These are phyloP conservation scores for Marmota monax DNA, from an alignment of 2,113 vertebrate genomes.

Conservation along the genomic window DNA sequence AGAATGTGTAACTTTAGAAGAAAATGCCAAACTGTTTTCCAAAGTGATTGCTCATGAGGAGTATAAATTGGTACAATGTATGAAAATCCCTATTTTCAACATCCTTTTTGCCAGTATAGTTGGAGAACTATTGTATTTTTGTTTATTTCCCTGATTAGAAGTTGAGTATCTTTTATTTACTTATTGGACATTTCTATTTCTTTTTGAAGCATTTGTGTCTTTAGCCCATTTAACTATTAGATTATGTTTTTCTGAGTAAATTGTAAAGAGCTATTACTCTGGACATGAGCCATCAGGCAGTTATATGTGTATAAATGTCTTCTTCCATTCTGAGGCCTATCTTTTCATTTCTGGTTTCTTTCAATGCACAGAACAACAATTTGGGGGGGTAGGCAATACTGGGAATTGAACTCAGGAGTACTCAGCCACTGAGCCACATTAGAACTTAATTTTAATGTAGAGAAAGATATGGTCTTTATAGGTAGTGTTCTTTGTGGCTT, in stretches of 20 bases:
- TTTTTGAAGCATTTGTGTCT: background rate
- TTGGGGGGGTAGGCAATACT: background rate
- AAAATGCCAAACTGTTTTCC: background rate
- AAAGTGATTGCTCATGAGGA: background rate
- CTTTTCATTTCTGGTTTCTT: slow-evolving; percentile 16
- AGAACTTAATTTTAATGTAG: background rate
- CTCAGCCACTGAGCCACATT: too few relatives aligned
- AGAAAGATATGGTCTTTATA: background rate
- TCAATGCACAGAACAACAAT: background rate
- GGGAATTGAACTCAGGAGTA: too few relatives aligned
- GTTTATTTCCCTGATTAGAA: background rate
- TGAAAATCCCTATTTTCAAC: background rate
- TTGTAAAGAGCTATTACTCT: background rate
- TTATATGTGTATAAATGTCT: background rate
- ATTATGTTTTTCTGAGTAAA: background rate
- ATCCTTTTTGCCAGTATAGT: background rate
- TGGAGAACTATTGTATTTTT: background rate
- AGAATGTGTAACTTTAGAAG: background rate
- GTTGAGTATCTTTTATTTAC: slow-evolving; percentile 14
- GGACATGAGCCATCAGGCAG: background rate
- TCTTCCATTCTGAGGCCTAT: background rate
- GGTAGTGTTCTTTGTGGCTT: background rate
- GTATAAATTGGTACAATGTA: background rate
- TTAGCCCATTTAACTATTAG: background rate
- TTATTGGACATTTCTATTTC: background rate